phyloP scores from a whole-genome alignment of 1,140 invertebrate genomes.

The Cherax destructor region DNA sequence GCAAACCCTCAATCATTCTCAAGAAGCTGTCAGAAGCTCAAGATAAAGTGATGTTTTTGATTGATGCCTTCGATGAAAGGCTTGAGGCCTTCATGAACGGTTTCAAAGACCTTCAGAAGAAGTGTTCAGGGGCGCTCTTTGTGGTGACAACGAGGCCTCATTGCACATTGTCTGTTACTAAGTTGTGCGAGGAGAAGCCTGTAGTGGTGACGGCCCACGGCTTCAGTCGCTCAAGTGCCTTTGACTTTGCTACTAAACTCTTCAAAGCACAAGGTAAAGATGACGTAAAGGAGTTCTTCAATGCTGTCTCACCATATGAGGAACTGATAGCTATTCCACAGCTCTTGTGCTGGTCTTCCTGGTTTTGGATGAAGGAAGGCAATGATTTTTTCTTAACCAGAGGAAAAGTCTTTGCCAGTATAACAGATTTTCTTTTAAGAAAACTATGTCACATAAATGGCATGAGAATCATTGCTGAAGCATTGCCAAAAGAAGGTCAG shows the following conservation, averaged over 20 bases:
- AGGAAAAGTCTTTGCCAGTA: conserved; percentile 14
- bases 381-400: not conserved
- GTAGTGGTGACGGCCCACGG: conserved; percentile 11
- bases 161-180: conserved; percentile 12
- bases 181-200: not conserved
- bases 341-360: conserved; percentile 25
- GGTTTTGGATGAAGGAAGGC: conserved; percentile 24
- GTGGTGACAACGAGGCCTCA: conserved; percentile 34
- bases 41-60: conserved; percentile 17
- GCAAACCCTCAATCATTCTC: not conserved
- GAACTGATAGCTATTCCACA: conserved; percentile 33
- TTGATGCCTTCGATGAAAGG: conserved; percentile 34
- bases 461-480: conserved; percentile 5
- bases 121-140: conserved; percentile 9
- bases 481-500: conserved; percentile 8
- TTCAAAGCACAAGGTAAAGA: not conserved
- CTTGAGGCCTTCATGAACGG: not conserved
- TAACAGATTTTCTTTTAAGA: conserved; percentile 32
- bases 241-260: conserved; percentile 11
- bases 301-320: not conserved
- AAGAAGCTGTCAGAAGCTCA: not conserved
- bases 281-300: conserved; percentile 1
- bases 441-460: conserved; percentile 45
- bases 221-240: conserved; percentile 4
- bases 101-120: conserved; percentile 15